phyloP scores from a whole-genome alignment of 1,140 invertebrate genomes.

The Pectinophora gossypiella region DNA sequence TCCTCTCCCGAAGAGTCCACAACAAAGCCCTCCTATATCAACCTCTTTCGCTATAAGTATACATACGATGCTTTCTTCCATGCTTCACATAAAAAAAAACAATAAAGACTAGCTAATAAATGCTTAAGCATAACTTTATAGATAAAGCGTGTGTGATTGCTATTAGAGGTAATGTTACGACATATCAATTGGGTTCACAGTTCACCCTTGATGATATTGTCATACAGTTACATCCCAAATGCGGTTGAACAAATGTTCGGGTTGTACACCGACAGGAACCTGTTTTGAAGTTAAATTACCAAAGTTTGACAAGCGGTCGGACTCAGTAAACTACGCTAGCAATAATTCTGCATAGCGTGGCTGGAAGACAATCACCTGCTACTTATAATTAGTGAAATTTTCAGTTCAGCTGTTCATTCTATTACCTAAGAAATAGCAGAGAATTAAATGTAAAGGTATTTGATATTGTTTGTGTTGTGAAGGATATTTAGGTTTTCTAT shows the following conservation, averaged over 20 bases:
- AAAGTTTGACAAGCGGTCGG: conserved; percentile 70
- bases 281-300: conserved; percentile 73
- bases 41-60: not conserved
- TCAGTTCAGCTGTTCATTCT: not conserved
- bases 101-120: no score
- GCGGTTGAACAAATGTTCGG: conserved; percentile 56
- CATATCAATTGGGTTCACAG: not conserved
- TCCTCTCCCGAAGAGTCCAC: conserved; percentile 17
- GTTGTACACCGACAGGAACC: conserved; percentile 56
- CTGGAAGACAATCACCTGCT: conserved; percentile 49
- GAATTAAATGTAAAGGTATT: not conserved
- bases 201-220: conserved; percentile 34
- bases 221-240: conserved; percentile 40
- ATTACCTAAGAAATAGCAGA: no score
- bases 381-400: conserved; percentile 6
- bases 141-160: no score
- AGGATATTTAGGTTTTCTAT: not conserved
- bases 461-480: not conserved
- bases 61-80: not conserved
- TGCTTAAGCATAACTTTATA: no score
- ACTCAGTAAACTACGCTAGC: conserved; percentile 60
- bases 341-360: conserved; percentile 62
- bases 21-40: conserved; percentile 23
- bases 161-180: not conserved
- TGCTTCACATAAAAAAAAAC: no score